phyloP scores from a whole-genome alignment of 53 echinoderm and acorn worm species.

The Zoroaster sp. region DNA sequence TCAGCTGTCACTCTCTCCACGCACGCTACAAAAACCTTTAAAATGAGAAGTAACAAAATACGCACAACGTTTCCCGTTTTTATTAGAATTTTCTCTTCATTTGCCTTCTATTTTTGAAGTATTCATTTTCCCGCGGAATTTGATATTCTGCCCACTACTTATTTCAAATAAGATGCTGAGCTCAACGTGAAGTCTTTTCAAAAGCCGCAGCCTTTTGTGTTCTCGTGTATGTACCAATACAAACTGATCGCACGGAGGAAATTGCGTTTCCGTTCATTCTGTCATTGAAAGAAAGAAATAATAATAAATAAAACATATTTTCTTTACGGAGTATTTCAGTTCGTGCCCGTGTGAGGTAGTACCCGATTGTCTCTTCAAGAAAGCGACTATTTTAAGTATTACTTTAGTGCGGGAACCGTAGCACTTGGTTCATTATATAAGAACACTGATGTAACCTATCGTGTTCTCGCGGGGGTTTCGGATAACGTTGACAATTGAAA shows the following conservation, averaged over 20 bases:
- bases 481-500: no score
- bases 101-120: neutral
- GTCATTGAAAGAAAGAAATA: neutral
- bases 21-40: neutral
- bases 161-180: neutral
- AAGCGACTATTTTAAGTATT: neutral
- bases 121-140: neutral
- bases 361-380: neutral
- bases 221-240: neutral
- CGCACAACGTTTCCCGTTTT: neutral
- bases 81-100: neutral
- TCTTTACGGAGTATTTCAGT: neutral
- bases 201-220: neutral
- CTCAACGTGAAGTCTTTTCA: neutral
- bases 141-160: neutral
- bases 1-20: neutral
- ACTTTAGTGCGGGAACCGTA: no score
- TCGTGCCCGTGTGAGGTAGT: neutral
- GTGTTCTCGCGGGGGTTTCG: no score
- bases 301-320: neutral
- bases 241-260: neutral
- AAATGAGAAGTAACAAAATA: neutral
- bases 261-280: neutral
- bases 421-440: no score
- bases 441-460: no score